Percentiles rank a stretch among this genome's conserved stretches.
Conservation (phyloP, 2,888 invertebrate genomes). For the Platycheirus albimanus region DNA sequence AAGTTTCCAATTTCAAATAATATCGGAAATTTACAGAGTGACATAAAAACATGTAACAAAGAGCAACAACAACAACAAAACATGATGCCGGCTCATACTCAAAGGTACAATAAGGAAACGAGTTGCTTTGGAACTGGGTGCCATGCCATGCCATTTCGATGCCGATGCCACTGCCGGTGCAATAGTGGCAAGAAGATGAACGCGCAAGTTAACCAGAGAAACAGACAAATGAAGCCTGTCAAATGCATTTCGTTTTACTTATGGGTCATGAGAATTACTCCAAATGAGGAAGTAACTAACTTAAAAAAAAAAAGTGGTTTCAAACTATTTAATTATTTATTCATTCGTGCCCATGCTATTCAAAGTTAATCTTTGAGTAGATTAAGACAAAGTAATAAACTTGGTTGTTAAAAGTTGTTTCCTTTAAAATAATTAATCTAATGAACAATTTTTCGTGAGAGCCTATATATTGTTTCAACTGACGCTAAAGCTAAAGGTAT, state of each 20-base stretch:
- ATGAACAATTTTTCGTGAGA: too few relatives aligned
- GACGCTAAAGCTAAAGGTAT: too few relatives aligned
- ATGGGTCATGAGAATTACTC: constrained; percentile 66
- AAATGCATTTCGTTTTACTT: constrained; percentile 55
- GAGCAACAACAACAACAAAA: not conserved
- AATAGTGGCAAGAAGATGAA: constrained; percentile 14
- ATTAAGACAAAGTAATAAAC: constrained; percentile 20
- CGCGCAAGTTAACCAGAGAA: constrained; percentile 44
- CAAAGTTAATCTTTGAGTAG: constrained; percentile 11
- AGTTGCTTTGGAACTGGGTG: constrained; percentile 11
- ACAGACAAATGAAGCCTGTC: constrained; percentile 54
- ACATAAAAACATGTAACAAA: constrained; percentile 23
- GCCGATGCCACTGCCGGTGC: too few relatives aligned
- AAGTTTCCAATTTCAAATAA: constrained; percentile 63
- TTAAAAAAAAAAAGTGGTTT: not conserved
- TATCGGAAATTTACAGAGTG: constrained; percentile 52
- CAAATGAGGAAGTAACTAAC: constrained; percentile 44
- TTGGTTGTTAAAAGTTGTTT: not conserved
- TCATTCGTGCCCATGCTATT: constrained; percentile 8
- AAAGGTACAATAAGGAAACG: constrained; percentile 40
- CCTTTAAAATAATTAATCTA: constrained; percentile 15
- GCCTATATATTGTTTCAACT: too few relatives aligned
- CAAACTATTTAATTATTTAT: constrained; percentile 31
- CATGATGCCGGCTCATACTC: not conserved
- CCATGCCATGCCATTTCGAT: too few relatives aligned